Conservation (phyloP, 2,113 vertebrate genomes). For the Monopterus albus region DNA sequence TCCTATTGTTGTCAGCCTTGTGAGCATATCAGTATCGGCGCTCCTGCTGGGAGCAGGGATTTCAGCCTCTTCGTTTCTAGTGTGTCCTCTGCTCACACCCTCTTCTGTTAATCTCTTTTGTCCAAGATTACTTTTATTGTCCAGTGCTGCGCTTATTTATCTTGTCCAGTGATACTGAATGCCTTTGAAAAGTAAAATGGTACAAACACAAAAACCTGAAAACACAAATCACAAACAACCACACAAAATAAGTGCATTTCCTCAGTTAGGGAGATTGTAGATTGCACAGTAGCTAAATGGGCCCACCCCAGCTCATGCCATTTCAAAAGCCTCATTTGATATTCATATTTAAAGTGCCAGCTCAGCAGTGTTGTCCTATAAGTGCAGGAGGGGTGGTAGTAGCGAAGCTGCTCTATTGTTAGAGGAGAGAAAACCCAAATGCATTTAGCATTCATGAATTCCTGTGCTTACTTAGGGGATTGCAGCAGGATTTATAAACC, state of each 20-base stretch:
- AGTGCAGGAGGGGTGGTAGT: slow-evolving; percentile 35
- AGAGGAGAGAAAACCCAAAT: slow-evolving; percentile 28
- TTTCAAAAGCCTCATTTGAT: slow-evolving; percentile 67
- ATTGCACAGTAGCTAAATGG: slow-evolving; percentile 5
- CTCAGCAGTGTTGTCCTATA: slow-evolving; percentile 66
- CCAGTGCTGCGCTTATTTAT: slow-evolving; percentile 24
- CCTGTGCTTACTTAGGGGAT: slow-evolving; percentile 59
- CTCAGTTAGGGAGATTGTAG: slow-evolving; percentile 10
- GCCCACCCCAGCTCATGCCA: slow-evolving; percentile 17
- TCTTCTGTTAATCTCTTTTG: slow-evolving; percentile 33
- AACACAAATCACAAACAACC: slow-evolving; percentile 3
- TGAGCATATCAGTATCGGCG: slow-evolving; percentile 47
- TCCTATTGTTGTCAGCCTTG: slow-evolving; percentile 50
- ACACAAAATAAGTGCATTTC: slow-evolving; percentile 9
- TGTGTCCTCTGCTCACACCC: slow-evolving; percentile 11
- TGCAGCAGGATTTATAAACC: slow-evolving; percentile 65
- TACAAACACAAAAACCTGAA: neutral
- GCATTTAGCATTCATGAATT: slow-evolving; percentile 73
- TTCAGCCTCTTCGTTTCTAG: slow-evolving; percentile 36
- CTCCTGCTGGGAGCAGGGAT: slow-evolving; percentile 51
- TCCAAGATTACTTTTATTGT: slow-evolving; percentile 46
- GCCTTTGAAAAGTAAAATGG: slow-evolving; percentile 19
- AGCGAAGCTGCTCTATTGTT: slow-evolving; percentile 71
- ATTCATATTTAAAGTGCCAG: slow-evolving; percentile 69
- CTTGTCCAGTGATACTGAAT: slow-evolving; percentile 8